Base-by-base conservation (phyloP, 1,140 invertebrate genomes). In the Drepana arcuata region DNA sequence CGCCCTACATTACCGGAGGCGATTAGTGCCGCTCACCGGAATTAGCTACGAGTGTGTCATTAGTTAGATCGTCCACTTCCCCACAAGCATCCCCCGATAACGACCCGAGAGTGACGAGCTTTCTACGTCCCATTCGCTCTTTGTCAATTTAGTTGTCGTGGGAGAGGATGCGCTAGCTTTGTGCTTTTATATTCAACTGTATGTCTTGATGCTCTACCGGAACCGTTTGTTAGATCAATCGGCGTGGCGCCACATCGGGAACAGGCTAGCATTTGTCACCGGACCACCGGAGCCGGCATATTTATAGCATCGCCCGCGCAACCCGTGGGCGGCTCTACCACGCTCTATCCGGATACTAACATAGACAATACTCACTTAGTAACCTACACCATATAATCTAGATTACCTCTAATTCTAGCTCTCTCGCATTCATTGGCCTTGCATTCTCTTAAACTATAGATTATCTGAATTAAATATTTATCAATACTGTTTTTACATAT, bases 271-370 rank as follows among this genome's bases (percentile, higher is more conserved):
- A 77, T 80, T 80, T 78, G 75, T 81, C 75, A 78, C 65, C 64
- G 71, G 75, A 81, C 75, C 75, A 81, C 77, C 77, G 57, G 62
- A 69, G 58, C 65, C 58, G 73, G 47, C 37, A 58, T 81, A 81
- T 81, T 81, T 78, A 81, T 81, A 81, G 73, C 67, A 55, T 59
- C 61, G 63, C 60, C 61, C 43, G 63, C 57, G 59, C 59, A 50
- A 41, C 50, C 68, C 61, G 70, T 73, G 72, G 71, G 75, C 72
- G 74, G 63, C 59, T 41, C 42, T 40, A 45, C 42, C 25, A 36
- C 42, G 48, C 48, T 54, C 47, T 46, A 57, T 65, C 55, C 49
- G 44, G 50, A 62, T 59, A 64, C n/a, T n/a, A n/a, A n/a, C n/a
- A n/a, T n/a, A n/a, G n/a, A n/a, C n/a, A n/a, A n/a, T n/a, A n/a